These are phyloP conservation scores for Drosophila yakuba DNA, from an alignment of 1,140 invertebrate species.

Conservation along the genomic window DNA sequence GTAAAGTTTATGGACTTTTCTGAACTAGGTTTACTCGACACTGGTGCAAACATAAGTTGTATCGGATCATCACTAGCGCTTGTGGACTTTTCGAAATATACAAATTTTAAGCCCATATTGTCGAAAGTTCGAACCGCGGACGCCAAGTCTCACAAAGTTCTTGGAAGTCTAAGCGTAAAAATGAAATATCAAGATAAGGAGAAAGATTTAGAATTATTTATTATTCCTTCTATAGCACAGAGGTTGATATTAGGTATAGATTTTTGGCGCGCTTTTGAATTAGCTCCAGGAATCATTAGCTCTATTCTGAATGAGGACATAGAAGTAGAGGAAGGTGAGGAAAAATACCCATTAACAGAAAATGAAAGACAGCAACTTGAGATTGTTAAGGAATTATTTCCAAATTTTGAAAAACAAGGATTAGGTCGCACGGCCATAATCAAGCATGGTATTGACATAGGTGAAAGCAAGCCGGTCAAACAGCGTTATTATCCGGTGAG, in stretches of 20 bases:
- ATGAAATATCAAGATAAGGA: constrained; percentile 4
- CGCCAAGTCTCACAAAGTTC: not conserved
- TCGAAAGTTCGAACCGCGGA: not conserved
- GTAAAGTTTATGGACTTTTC: constrained; percentile 5
- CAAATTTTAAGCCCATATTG: not conserved
- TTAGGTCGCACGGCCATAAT: too few species aligned
- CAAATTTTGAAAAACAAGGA: too few species aligned
- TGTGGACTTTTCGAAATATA: not conserved
- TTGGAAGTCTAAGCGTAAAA: not conserved
- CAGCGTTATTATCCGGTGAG: too few species aligned
- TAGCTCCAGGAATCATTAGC: not conserved
- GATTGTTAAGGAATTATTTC: not conserved
- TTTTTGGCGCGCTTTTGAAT: constrained; percentile 1
- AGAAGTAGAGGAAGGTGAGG: not conserved
- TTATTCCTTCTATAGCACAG: constrained; percentile 4
- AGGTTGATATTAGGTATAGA: constrained; percentile 8
- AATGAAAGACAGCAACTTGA: constrained; percentile 6
- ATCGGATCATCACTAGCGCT: not conserved
- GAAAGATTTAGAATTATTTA: not conserved
- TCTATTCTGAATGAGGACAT: not conserved
- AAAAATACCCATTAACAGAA: not conserved
- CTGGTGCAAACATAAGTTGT: not conserved
- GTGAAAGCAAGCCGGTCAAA: too few species aligned
- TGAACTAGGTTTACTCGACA: constrained; percentile 9
- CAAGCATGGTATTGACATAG: too few species aligned